phyloP scores from a whole-genome alignment of 2,113 vertebrate species.

The Cyanistes caeruleus region DNA sequence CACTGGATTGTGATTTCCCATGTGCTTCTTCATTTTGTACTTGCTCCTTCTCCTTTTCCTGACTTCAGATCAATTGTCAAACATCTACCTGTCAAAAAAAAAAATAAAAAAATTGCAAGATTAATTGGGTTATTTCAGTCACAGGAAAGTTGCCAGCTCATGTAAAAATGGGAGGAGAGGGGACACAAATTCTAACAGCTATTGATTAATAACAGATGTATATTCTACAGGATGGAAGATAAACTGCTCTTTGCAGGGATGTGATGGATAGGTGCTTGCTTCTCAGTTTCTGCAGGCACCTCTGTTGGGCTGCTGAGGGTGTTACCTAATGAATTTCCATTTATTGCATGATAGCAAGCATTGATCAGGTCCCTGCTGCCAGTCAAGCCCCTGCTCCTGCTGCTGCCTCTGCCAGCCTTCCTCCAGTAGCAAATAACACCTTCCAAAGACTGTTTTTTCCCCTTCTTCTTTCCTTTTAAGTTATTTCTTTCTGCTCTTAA shows the following conservation, averaged over 20 bases:
- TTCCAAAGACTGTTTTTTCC: neutral
- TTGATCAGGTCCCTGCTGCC: conserved; percentile 6
- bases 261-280: conserved; percentile 5
- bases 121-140: conserved; percentile 44
- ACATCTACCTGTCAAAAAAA: neutral
- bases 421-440: neutral
- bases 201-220: conserved; percentile 40
- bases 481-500: neutral
- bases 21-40: neutral
- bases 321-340: conserved; percentile 12
- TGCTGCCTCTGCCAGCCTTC: neutral
- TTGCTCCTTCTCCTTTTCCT: neutral
- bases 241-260: neutral
- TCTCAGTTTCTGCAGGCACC: neutral
- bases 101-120: neutral
- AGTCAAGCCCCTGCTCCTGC: neutral
- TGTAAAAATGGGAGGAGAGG: conserved; percentile 5
- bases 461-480: neutral
- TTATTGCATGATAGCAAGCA: neutral
- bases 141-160: neutral
- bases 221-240: neutral
- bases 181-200: conserved; percentile 28
- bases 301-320: neutral
- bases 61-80: conserved; percentile 24
- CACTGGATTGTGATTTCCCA: neutral